Evolutionary conservation across 2,888 invertebrate genomes (phyloP).

Genomic region (Acanthacorydalis orientalis): DNA sequence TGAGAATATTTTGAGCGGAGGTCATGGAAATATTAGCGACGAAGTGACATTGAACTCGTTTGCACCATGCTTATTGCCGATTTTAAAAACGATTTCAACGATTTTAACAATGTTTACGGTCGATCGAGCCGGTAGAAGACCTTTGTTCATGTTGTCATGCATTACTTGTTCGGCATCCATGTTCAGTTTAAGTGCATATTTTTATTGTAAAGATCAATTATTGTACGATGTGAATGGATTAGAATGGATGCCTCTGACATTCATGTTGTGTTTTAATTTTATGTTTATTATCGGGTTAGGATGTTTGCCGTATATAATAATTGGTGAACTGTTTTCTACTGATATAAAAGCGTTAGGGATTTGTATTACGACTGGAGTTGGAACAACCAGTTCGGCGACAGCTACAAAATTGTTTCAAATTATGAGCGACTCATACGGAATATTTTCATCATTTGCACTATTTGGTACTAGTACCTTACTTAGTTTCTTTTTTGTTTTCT

Average conservation of each 20-base stretch:
- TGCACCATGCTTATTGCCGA: neutral
- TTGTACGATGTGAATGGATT: neutral
- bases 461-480: neutral
- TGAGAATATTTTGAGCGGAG: conserved; percentile 1
- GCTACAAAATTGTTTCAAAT: conserved; percentile 6
- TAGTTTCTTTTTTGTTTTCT: conserved; percentile 3
- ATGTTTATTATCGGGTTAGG: conserved; percentile 6
- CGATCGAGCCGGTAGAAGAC: conserved; percentile 2
- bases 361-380: conserved; percentile 3
- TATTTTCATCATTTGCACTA: neutral
- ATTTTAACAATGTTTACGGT: conserved; percentile 4
- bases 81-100: conserved; percentile 4
- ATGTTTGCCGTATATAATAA: conserved; percentile 5
- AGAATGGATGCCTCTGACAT: conserved; percentile 3
- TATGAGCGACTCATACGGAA: conserved; percentile 2
- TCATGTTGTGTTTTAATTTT: conserved; percentile 4
- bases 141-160: conserved; percentile 3
- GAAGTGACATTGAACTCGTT: neutral
- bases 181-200: conserved; percentile 2
- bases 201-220: conserved; percentile 1
- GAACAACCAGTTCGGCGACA: neutral
- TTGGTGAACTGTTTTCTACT: conserved; percentile 5
- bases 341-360: conserved; percentile 4
- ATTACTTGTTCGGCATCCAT: conserved; percentile 1
- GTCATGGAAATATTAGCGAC: neutral